Evolutionary conservation across 2,888 invertebrate species (phyloP).

Genomic region (Spisula solida): DNA sequence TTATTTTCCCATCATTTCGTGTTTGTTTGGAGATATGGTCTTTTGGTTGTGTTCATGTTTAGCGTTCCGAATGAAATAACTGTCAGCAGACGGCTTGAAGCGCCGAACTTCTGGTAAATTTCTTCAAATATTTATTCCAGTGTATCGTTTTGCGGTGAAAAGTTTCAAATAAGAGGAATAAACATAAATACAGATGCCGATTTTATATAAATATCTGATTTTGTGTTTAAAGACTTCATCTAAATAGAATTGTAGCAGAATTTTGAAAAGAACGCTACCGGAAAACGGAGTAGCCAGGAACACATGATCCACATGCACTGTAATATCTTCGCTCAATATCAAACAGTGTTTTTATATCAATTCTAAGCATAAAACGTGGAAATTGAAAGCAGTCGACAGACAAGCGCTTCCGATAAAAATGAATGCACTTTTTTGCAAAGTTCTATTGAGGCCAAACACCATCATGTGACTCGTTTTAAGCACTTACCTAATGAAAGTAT

Average conservation of each 20-base stretch:
- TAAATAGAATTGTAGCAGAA: conserved; percentile 51
- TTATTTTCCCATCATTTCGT: conserved; percentile 68
- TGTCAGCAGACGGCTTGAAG: conserved; percentile 68
- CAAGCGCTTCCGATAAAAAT: background rate
- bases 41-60: conserved; percentile 56
- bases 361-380: background rate
- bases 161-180: conserved; percentile 58
- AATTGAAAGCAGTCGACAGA: conserved; percentile 14
- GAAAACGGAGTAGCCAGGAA: background rate
- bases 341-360: conserved; percentile 16
- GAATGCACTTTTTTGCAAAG: background rate
- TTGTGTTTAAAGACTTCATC: conserved; percentile 48
- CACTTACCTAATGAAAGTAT: too few relatives aligned
- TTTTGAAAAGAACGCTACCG: conserved; percentile 30
- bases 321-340: background rate
- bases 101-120: conserved; percentile 57
- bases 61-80: conserved; percentile 44
- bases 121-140: conserved; percentile 71
- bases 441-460: background rate
- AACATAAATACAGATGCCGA: conserved; percentile 68
- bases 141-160: conserved; percentile 70
- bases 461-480: too few relatives aligned
- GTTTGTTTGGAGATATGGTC: conserved; percentile 69
- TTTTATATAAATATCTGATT: conserved; percentile 51
- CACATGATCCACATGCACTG: background rate